phyloP scores from a whole-genome alignment of 2,113 vertebrate genomes.

The Pipra filicauda region DNA sequence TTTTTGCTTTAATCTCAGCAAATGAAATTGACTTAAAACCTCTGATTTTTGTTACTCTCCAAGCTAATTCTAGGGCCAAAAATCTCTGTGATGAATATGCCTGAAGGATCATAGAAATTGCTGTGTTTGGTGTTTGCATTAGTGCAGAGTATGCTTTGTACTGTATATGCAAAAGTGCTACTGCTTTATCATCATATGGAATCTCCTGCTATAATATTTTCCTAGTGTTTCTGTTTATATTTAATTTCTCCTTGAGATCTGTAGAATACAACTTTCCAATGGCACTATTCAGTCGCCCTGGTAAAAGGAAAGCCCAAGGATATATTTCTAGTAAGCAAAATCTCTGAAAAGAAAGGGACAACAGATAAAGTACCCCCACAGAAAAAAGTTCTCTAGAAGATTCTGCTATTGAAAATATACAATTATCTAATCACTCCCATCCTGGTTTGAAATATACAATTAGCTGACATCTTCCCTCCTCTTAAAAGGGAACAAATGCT shows the following conservation, averaged over 20 bases:
- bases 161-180: neutral
- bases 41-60: constrained; percentile 5
- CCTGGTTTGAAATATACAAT: neutral
- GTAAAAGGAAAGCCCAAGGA: neutral
- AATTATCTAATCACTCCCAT: constrained; percentile 9
- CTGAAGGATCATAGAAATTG: constrained; percentile 21
- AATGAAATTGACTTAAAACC: neutral
- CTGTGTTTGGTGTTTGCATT: constrained; percentile 10
- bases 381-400: neutral
- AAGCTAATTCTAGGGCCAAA: neutral
- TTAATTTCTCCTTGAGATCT: neutral
- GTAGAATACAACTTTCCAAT: neutral
- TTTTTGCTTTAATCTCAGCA: constrained; percentile 29
- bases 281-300: neutral
- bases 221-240: neutral
- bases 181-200: neutral
- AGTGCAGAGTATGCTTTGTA: neutral
- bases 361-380: neutral
- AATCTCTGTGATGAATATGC: neutral
- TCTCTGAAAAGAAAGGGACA: neutral
- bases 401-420: neutral
- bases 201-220: constrained; percentile 1
- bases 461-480: neutral
- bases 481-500: neutral
- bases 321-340: neutral